These are phyloP conservation scores for Thripadectes ignobilis DNA, from an alignment of 2,797 vertebrate genomes.

Conservation along the genomic window DNA sequence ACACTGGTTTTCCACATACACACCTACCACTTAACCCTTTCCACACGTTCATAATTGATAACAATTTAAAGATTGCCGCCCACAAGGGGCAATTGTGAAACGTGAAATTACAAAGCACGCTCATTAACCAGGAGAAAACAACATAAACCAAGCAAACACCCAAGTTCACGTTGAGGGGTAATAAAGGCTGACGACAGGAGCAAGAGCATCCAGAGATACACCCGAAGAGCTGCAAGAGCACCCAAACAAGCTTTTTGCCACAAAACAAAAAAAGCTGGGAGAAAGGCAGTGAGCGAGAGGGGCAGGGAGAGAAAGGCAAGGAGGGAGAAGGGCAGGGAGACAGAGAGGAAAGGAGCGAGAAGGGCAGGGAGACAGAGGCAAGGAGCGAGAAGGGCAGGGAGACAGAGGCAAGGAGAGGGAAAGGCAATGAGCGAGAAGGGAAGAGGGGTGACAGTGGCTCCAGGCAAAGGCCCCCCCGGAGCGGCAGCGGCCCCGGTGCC, in stretches of 20 bases:
- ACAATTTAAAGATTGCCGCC: not conserved
- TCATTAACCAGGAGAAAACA: not conserved
- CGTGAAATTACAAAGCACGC: accelerated
- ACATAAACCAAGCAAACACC: not conserved
- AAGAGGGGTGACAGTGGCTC: accelerated
- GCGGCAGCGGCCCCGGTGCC: accelerated
- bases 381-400: too few relatives aligned
- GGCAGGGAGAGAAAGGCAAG: not conserved
- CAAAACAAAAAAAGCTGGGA: accelerated
- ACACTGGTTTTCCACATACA: not conserved
- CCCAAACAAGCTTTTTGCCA: not conserved
- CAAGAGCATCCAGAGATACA: not conserved
- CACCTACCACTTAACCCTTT: not conserved
- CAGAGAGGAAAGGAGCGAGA: too few relatives aligned
- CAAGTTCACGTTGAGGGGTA: not conserved
- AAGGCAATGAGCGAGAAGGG: accelerated
- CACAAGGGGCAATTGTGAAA: not conserved
- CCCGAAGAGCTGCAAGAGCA: too few relatives aligned
- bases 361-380: too few relatives aligned
- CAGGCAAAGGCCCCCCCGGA: accelerated
- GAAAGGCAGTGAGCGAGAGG: not conserved
- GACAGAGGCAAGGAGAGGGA: not conserved
- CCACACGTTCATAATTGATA: not conserved
- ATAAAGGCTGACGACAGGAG: not conserved
- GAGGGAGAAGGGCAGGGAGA: too few relatives aligned